Evolutionary conservation across 2,797 vertebrate genomes (phyloP), one percentile per base, ranked within the genome.

Genomic region (Cottoperca gobio): DNA sequence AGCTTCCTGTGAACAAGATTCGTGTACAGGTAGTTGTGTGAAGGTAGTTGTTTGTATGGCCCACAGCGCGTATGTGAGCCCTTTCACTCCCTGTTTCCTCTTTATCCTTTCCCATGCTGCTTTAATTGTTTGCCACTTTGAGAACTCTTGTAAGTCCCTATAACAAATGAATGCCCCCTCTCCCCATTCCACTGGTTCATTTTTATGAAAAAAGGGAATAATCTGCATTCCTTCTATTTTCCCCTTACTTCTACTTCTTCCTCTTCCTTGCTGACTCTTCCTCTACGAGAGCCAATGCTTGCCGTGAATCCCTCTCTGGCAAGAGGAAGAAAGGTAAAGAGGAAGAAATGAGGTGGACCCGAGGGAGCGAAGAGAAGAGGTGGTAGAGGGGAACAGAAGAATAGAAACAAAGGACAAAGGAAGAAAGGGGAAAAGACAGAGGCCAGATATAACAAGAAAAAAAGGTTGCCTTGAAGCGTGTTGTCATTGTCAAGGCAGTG

Each of bases 391-490:
- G 45, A 59, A 57, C 5, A 26, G 64, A 58, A 54, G 13, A 69
- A 26, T 9, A 2, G 52, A 78, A 61, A 73, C 52, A 69, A 54
- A 85, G 71, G 59, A 71, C 48, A 49, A 45, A 68, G 62, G 69
- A 60, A 33, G 21, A 50, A 65, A 77, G 49, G 8, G 17, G 14
- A 16, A 35, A 57, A 60, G 55, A 73, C 24, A 24, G 23, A 64
- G 59, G 70, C 24, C 61, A 40, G 37, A 54, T 81, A 73, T 58
- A 55, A 64, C 6, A 24, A 61, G 37, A 73, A 40, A 58, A 70
- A 80, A 84, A 91, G 82, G 95, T 95, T 94, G 92, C 96, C 97
- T 96, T 96, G 96, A 96, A 96, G 95, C 92, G 92, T 73, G 80
- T 76, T 81, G 78, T 90, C 75, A 95, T 96, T 95, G 86, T 93